Evolutionary conservation across 2,113 vertebrate species (phyloP).

Genomic region (Mellivora capensis): DNA sequence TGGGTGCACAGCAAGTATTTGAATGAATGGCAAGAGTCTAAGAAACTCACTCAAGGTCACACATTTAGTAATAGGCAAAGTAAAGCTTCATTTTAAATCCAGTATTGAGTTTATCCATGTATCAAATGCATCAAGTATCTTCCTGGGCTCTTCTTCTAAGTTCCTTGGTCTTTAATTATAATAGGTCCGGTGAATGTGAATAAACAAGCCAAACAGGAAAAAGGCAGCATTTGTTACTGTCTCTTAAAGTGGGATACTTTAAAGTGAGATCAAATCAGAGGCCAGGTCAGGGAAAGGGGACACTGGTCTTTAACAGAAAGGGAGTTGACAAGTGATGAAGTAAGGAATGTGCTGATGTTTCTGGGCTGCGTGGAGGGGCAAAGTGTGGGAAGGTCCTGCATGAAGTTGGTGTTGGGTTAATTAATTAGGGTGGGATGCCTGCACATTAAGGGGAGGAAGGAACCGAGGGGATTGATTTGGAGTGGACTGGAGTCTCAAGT

Average conservation of each 20-base stretch:
- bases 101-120: not conserved
- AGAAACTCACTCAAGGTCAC: slow-evolving; percentile 4
- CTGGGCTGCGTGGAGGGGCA: slow-evolving; percentile 75
- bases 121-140: not conserved
- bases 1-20: not conserved
- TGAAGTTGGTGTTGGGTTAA: slow-evolving; percentile 82
- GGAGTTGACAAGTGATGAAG: slow-evolving; percentile 87
- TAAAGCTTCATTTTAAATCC: not conserved
- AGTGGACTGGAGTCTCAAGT: slow-evolving; percentile 58
- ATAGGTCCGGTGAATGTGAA: slow-evolving; percentile 32
- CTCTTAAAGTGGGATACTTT: slow-evolving; percentile 67
- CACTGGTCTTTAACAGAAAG: slow-evolving; percentile 81
- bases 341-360: slow-evolving; percentile 89
- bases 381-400: slow-evolving; percentile 84
- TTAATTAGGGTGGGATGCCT: slow-evolving; percentile 81
- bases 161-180: slow-evolving; percentile 49
- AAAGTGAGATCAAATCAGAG: slow-evolving; percentile 72
- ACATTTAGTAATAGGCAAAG: not conserved
- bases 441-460: slow-evolving; percentile 70
- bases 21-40: not conserved
- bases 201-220: slow-evolving; percentile 73
- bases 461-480: slow-evolving; percentile 66
- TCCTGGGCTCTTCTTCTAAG: not conserved
- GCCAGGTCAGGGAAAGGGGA: slow-evolving; percentile 77
- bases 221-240: slow-evolving; percentile 76